A percentile compares a stretch with the other conserved stretches of the same genome.
These are phyloP conservation scores for Synergus itoensis DNA, from an alignment of 2,888 invertebrate species.

Conservation along the genomic window DNA sequence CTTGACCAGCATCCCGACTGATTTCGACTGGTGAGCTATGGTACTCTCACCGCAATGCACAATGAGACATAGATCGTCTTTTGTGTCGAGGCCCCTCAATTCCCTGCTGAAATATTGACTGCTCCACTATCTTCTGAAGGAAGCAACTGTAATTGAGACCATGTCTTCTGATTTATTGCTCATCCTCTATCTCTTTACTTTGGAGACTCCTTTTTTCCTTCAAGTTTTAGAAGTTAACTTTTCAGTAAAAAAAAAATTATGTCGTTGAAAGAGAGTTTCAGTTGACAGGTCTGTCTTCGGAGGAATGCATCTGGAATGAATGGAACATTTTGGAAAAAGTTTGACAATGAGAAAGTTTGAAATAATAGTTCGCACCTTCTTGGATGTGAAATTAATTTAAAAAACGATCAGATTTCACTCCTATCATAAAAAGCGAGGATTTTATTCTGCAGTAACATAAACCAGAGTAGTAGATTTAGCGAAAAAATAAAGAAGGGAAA, in stretches of 20 bases:
- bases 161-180: constrained; percentile 27
- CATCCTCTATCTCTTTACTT: neutral
- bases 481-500: constrained; percentile 1
- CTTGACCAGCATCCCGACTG: constrained; percentile 53
- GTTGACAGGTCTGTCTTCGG: too few species aligned
- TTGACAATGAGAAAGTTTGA: neutral
- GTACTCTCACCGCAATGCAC: constrained; percentile 64
- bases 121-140: neutral
- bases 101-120: constrained; percentile 40
- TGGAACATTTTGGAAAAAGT: neutral
- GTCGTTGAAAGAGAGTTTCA: too few species aligned
- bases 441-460: neutral
- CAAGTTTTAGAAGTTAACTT: neutral
- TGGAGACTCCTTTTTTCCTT: neutral
- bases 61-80: constrained; percentile 54
- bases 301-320: neutral
- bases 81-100: constrained; percentile 23
- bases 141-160: constrained; percentile 37
- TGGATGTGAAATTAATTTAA: neutral
- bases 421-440: neutral
- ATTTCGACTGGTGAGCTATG: constrained; percentile 50
- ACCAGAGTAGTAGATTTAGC: constrained; percentile 9
- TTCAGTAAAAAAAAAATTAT: neutral
- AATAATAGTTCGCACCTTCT: too few species aligned
- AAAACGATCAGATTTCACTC: neutral